Evolutionary conservation across 2,888 invertebrate species (phyloP).

Genomic region (Thysanoteuthis rhombus): DNA sequence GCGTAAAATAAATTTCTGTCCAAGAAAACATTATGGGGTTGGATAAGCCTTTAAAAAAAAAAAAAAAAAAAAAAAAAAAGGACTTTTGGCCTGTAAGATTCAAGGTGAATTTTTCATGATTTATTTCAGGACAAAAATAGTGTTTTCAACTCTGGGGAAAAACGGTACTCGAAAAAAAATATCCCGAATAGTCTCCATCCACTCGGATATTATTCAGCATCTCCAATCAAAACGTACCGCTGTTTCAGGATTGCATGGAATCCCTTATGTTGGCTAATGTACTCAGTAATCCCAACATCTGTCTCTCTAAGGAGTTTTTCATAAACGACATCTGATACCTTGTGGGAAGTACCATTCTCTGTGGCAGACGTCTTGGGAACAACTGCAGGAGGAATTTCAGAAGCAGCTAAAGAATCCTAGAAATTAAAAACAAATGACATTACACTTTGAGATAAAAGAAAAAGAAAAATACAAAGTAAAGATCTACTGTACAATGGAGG

Average conservation of each 20-base stretch:
- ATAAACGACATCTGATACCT: not conserved
- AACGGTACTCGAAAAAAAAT: not conserved
- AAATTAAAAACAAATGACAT: not conserved
- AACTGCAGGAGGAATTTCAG: not conserved
- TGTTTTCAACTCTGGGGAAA: no score
- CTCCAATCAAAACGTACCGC: constrained; percentile 46
- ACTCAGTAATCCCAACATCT: constrained; percentile 64
- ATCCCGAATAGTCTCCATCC: not conserved
- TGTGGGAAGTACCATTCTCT: not conserved
- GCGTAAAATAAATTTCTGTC: no score
- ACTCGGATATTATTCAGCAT: not conserved
- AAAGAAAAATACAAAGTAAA: no score
- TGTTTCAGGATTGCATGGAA: constrained; percentile 65
- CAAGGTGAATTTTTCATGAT: no score
- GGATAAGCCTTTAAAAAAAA: no score
- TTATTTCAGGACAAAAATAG: no score
- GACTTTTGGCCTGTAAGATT: no score
- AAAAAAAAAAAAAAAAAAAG: no score
- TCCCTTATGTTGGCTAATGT: constrained; percentile 55
- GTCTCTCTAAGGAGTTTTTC: constrained; percentile 44
- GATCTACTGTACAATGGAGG: no score
- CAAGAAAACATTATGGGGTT: no score
- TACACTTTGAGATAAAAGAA: not conserved
- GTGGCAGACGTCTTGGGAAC: not conserved
- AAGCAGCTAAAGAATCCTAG: not conserved